A percentile compares a stretch with the other conserved stretches of the same genome.
Evolutionary conservation across 2,797 vertebrate genomes (phyloP).

Genomic region (Leptatherina wallacei): DNA sequence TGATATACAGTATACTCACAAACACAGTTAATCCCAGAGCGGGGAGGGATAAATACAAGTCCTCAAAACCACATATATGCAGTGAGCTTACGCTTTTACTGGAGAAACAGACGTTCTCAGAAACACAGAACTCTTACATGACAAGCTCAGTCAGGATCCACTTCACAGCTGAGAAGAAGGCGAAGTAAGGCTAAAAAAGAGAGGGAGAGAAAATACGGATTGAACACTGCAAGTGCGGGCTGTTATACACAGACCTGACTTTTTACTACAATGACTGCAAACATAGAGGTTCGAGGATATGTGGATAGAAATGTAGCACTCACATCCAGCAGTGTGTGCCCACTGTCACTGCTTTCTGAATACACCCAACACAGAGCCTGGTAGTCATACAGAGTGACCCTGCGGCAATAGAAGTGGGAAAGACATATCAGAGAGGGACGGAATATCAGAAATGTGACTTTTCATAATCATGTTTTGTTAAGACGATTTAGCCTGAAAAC

Average conservation of each 20-base stretch:
- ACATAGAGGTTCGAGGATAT: background rate
- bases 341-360: constrained; percentile 93
- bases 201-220: constrained; percentile 1
- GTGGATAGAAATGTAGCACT: constrained; percentile 71
- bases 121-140: constrained; percentile 88
- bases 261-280: background rate
- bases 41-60: constrained; percentile 10
- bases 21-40: constrained; percentile 44
- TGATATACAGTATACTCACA: constrained; percentile 32
- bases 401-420: constrained; percentile 36
- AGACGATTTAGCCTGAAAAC: constrained; percentile 8
- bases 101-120: constrained; percentile 24
- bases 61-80: constrained; percentile 24
- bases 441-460: constrained; percentile 23
- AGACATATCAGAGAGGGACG: constrained; percentile 1
- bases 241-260: background rate
- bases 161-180: constrained; percentile 91
- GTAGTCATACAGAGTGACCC: constrained; percentile 84
- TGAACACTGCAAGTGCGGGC: constrained; percentile 2
- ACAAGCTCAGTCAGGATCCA: constrained; percentile 96
- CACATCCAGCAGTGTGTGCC: constrained; percentile 91
- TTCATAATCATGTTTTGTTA: constrained; percentile 20
- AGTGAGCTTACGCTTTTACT: background rate
- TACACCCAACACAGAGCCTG: constrained; percentile 95
- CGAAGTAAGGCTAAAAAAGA: constrained; percentile 90